Percentiles rank a stretch among this genome's conserved stretches.
phyloP scores from a whole-genome alignment of 2,113 vertebrate species.

The Percina caprodes region DNA sequence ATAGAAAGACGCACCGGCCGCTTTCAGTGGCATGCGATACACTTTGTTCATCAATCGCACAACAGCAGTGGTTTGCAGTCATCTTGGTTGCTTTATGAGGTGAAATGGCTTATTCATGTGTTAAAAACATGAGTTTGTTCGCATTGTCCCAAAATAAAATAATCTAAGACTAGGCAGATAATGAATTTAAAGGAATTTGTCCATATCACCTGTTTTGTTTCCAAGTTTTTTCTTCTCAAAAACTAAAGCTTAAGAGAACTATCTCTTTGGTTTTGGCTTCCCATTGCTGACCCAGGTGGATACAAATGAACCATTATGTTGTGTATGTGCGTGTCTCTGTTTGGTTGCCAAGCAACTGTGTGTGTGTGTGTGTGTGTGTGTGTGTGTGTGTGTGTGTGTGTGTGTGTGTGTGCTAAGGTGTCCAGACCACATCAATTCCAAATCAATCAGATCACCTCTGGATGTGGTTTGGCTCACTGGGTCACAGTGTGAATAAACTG shows the following conservation, averaged over 20 bases:
- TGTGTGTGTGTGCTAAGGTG: background rate
- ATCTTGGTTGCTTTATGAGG: background rate
- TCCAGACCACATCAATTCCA: conserved; percentile 18
- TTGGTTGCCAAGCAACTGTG: conserved; percentile 63
- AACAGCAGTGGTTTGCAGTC: background rate
- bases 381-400: conserved; percentile 38
- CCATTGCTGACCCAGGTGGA: conserved; percentile 75
- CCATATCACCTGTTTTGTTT: conserved; percentile 16
- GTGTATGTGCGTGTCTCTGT: conserved; percentile 45
- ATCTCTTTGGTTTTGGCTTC: conserved; percentile 39
- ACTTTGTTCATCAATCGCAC: background rate
- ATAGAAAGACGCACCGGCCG: background rate
- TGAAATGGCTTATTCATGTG: background rate
- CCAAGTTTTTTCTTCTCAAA: background rate
- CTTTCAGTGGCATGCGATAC: background rate
- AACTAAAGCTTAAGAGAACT: conserved; percentile 23
- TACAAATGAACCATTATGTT: conserved; percentile 68
- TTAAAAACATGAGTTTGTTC: background rate
- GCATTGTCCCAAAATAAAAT: background rate
- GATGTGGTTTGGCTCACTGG: conserved; percentile 14
- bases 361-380: conserved; percentile 24
- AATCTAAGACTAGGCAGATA: background rate
- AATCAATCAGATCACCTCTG: conserved; percentile 35
- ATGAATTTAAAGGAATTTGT: background rate
- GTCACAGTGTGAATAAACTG: background rate